These are phyloP conservation scores for Campopleginae sp. DNA, from an alignment of 2,888 invertebrate species.

Conservation along the genomic window DNA sequence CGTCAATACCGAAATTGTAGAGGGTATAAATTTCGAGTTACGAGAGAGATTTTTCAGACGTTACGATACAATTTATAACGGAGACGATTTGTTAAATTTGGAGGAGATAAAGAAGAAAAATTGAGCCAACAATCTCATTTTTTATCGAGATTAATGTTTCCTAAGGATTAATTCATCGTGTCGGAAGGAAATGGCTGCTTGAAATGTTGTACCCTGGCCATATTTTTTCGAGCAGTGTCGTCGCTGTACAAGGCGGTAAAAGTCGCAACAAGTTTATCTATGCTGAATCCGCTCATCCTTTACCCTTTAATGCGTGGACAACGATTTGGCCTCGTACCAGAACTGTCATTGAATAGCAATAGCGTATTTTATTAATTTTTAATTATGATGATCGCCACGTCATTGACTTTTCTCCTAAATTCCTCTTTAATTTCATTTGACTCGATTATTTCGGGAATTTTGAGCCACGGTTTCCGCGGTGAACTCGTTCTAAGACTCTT, in stretches of 20 bases:
- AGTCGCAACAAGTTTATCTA: slow-evolving; percentile 55
- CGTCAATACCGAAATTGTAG: too few relatives aligned
- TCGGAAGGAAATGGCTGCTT: slow-evolving; percentile 5
- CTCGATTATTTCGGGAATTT: too few relatives aligned
- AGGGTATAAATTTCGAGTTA: too few relatives aligned
- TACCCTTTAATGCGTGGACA: slow-evolving; percentile 27
- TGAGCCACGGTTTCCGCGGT: slow-evolving; percentile 19
- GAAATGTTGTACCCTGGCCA: background rate
- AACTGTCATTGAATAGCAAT: slow-evolving; percentile 32
- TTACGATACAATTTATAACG: background rate
- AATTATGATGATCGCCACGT: background rate
- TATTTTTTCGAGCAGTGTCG: background rate
- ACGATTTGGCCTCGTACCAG: slow-evolving; percentile 58
- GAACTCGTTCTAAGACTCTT: slow-evolving; percentile 63
- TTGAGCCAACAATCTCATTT: background rate
- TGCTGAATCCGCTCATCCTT: slow-evolving; percentile 19
- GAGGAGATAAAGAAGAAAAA: background rate
- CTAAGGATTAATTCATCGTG: slow-evolving; percentile 9
- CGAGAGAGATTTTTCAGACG: background rate
- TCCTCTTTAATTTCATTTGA: background rate
- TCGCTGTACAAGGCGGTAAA: slow-evolving; percentile 5
- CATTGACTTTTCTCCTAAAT: slow-evolving; percentile 5
- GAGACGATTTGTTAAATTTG: background rate
- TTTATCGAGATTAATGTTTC: background rate
- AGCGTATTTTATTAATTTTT: background rate